Evolutionary conservation across 2,888 invertebrate genomes (phyloP).

Genomic region (Merodon equestris): DNA sequence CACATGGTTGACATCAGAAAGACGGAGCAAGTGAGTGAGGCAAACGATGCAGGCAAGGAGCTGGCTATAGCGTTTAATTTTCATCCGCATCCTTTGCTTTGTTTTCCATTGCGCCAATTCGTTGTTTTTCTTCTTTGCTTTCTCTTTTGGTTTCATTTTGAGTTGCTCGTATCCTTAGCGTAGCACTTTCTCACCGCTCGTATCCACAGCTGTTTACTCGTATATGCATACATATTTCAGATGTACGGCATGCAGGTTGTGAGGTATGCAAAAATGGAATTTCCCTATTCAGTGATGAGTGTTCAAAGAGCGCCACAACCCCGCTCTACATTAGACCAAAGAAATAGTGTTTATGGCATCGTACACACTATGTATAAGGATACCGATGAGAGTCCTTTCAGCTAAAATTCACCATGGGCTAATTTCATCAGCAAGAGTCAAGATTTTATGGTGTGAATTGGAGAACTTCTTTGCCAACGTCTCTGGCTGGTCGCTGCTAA

Average conservation of each 20-base stretch:
- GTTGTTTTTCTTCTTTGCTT: slow-evolving; percentile 42
- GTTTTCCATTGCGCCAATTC: slow-evolving; percentile 3
- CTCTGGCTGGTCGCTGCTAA: slow-evolving; percentile 27
- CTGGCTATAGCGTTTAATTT: slow-evolving; percentile 57
- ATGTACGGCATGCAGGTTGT: slow-evolving; percentile 26
- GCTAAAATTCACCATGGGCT: slow-evolving; percentile 66
- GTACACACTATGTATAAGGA: slow-evolving; percentile 29
- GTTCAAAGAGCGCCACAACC: slow-evolving; percentile 23
- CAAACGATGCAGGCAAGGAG: slow-evolving; percentile 18
- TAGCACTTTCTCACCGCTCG: too few species aligned
- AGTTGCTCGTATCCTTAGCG: slow-evolving; percentile 37
- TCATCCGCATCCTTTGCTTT: slow-evolving; percentile 56
- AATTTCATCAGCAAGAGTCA: slow-evolving; percentile 66
- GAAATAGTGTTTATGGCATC: slow-evolving; percentile 52
- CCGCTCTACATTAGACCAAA: slow-evolving; percentile 44
- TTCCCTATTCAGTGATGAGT: slow-evolving; percentile 13
- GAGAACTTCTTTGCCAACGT: slow-evolving; percentile 44
- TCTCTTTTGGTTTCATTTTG: slow-evolving; percentile 13
- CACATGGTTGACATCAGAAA: slow-evolving; percentile 34
- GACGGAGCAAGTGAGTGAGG: neutral
- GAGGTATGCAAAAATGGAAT: slow-evolving; percentile 19
- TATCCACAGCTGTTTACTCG: too few species aligned
- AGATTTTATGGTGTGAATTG: slow-evolving; percentile 67
- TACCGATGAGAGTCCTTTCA: slow-evolving; percentile 63
- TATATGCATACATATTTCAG: too few species aligned